Conservation (phyloP, 2,797 vertebrate genomes). For the Lycodopsis pacificus region DNA sequence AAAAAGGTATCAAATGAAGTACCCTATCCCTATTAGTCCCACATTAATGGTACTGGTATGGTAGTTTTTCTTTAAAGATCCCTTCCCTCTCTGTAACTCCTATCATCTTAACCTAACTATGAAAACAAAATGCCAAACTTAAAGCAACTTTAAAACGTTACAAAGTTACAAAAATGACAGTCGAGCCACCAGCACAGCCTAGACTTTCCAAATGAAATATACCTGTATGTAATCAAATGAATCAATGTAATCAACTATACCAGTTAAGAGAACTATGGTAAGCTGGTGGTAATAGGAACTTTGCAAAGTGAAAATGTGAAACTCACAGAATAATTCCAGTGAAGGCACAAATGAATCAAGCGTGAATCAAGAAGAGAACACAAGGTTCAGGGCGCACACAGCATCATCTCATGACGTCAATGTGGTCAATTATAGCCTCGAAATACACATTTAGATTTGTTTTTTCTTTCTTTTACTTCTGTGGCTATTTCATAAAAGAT, state of each 20-base stretch:
- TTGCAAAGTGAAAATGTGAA: conserved; percentile 6
- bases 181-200: not conserved
- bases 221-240: not conserved
- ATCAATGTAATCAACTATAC: not conserved
- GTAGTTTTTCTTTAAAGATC: not conserved
- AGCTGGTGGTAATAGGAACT: not conserved
- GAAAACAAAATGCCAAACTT: not conserved
- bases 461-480: not conserved
- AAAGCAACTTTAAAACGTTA: not conserved
- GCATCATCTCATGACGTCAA: not conserved
- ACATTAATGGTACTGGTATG: not conserved
- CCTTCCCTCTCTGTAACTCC: not conserved
- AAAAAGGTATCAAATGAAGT: not conserved
- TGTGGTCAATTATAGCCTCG: not conserved
- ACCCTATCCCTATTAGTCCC: not conserved
- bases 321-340: not conserved
- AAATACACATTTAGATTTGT: not conserved
- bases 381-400: not conserved
- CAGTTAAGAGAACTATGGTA: not conserved
- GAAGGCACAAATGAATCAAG: conserved; percentile 5
- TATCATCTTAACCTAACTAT: not conserved
- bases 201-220: not conserved
- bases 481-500: not conserved
- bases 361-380: not conserved
- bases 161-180: not conserved